A percentile compares a stretch with the other conserved stretches of the same genome.
Conservation (phyloP, 2,113 vertebrate species). For the Acanthisitta chloris region DNA sequence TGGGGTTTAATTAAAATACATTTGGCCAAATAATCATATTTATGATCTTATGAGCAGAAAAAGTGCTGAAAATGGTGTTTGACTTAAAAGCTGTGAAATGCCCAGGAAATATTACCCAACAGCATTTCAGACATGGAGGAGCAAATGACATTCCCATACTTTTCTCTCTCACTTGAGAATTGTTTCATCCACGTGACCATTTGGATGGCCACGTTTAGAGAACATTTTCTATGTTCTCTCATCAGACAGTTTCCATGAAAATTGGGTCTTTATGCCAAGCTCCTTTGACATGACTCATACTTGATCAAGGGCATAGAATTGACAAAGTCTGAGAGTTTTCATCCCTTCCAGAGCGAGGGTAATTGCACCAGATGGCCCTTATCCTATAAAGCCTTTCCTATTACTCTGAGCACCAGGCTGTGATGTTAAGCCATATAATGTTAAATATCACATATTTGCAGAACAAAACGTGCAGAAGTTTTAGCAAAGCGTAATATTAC, state of each 20-base stretch:
- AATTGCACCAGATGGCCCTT: not conserved
- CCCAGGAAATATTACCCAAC: not conserved
- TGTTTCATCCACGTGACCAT: not conserved
- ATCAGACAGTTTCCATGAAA: not conserved
- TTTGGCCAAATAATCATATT: not conserved
- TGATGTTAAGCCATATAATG: not conserved
- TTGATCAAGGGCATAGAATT: not conserved
- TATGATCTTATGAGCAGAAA: constrained; percentile 1
- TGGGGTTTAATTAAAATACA: not conserved
- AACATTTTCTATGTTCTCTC: constrained; percentile 3
- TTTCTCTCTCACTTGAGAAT: not conserved
- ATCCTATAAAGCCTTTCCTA: not conserved
- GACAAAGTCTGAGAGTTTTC: not conserved
- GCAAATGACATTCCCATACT: not conserved
- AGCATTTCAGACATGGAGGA: not conserved
- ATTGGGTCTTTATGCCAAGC: not conserved
- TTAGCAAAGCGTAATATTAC: not conserved
- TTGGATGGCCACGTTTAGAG: constrained; percentile 5
- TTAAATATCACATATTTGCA: not conserved
- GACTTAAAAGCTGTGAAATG: not conserved
- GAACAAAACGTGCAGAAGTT: not conserved
- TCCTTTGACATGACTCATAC: constrained; percentile 23
- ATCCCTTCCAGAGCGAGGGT: not conserved
- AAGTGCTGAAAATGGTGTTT: not conserved
- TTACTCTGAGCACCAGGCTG: not conserved